These are phyloP conservation scores for Mycetomoellerius zeteki DNA, from an alignment of 1,140 invertebrate genomes.

Conservation along the genomic window DNA sequence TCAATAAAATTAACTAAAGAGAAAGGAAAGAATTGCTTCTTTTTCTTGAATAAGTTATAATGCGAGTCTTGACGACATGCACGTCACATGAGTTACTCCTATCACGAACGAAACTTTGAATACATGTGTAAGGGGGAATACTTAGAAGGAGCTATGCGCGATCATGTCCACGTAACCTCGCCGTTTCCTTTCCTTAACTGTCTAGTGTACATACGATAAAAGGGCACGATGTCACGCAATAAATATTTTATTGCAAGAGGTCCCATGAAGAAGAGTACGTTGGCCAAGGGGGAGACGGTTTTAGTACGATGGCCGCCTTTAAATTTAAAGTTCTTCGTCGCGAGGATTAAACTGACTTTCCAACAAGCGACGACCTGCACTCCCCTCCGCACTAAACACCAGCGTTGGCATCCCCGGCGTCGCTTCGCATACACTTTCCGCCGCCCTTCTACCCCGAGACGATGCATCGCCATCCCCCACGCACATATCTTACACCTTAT, in stretches of 20 bases:
- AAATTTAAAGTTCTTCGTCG: constrained; percentile 76
- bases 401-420: constrained; percentile 7
- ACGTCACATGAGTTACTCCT: constrained; percentile 17
- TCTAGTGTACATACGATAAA: constrained; percentile 73
- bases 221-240: constrained; percentile 64
- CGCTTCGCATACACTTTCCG: not conserved
- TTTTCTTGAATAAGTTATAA: constrained; percentile 9
- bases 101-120: constrained; percentile 19
- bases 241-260: constrained; percentile 76
- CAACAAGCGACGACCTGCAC: constrained; percentile 60
- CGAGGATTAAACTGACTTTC: constrained; percentile 78
- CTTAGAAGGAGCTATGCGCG: constrained; percentile 9
- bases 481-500: constrained; percentile 82
- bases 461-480: constrained; percentile 65
- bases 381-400: not conserved
- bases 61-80: not conserved
- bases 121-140: not conserved
- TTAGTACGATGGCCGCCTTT: constrained; percentile 62
- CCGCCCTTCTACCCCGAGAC: constrained; percentile 36
- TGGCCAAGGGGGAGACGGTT: constrained; percentile 13
- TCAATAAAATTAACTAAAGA: constrained; percentile 20
- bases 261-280: constrained; percentile 11
- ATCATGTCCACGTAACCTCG: constrained; percentile 3
- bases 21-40: not conserved
- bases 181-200: constrained; percentile 65